Conservation (phyloP, 2,113 vertebrate genomes). For the Cyprinodon tularosa region DNA sequence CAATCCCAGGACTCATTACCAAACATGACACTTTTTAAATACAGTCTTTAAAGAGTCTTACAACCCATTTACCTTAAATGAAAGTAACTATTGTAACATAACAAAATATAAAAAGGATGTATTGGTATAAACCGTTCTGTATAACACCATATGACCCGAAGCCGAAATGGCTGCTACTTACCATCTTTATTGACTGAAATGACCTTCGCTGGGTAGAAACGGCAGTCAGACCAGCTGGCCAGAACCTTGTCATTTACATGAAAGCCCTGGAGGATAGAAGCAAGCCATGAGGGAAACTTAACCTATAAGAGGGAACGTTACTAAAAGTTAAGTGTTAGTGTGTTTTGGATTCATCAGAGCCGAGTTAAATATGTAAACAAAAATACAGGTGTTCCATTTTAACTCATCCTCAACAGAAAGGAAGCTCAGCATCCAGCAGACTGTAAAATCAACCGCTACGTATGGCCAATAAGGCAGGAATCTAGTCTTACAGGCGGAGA, state of each 20-base stretch:
- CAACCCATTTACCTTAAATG: neutral
- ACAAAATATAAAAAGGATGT: neutral
- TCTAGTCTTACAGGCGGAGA: conserved; percentile 82
- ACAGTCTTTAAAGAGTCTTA: too few species aligned
- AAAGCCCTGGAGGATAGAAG: conserved; percentile 83
- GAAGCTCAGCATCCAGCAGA: neutral
- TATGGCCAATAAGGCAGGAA: neutral
- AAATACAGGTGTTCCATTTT: neutral
- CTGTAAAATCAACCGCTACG: neutral
- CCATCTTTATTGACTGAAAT: conserved; percentile 95
- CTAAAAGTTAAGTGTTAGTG: neutral
- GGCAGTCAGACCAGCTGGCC: conserved; percentile 98
- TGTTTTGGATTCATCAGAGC: neutral
- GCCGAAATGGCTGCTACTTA: conserved; percentile 68
- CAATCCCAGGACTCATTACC: neutral
- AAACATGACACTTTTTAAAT: neutral
- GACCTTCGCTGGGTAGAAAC: conserved; percentile 97
- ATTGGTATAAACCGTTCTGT: neutral
- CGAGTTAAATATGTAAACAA: neutral
- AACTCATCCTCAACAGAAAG: neutral
- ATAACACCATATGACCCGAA: neutral
- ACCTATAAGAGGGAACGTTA: neutral
- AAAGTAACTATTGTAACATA: neutral
- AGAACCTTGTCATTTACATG: conserved; percentile 93
- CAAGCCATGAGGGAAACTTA: neutral